These are phyloP conservation scores for Aplodontia rufa DNA, from an alignment of 2,113 vertebrate genomes.

Conservation along the genomic window DNA sequence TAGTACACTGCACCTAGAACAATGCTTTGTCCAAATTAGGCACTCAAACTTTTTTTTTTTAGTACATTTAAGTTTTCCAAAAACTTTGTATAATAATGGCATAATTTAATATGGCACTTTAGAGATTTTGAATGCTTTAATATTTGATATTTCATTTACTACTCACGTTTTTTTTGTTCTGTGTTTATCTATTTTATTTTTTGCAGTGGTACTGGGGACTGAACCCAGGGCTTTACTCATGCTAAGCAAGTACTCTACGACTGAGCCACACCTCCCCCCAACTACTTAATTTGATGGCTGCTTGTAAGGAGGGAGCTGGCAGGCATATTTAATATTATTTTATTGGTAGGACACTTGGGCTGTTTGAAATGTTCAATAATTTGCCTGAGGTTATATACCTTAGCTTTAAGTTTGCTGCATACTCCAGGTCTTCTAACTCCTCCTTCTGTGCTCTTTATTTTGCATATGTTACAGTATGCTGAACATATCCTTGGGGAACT, in stretches of 20 bases:
- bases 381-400: conserved; percentile 1
- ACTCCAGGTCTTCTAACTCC: not conserved
- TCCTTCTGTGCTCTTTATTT: not conserved
- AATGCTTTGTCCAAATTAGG: not conserved
- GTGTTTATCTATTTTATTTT: too few relatives aligned
- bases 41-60: not conserved
- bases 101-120: conserved; percentile 7
- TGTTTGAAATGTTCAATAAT: conserved; percentile 51
- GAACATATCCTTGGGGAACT: not conserved
- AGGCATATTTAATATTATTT: conserved; percentile 15
- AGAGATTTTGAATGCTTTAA: conserved; percentile 34
- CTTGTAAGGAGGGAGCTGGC: not conserved
- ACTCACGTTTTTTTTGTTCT: not conserved
- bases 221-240: too few relatives aligned
- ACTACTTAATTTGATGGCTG: not conserved
- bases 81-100: conserved; percentile 4
- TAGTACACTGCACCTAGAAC: not conserved
- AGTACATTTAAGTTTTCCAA: not conserved
- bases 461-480: not conserved
- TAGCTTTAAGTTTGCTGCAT: not conserved
- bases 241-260: too few relatives aligned
- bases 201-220: too few relatives aligned
- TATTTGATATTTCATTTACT: conserved; percentile 35
- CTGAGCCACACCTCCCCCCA: too few relatives aligned
- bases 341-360: not conserved